Conservation (phyloP, 2,797 vertebrate genomes). For the Pygocentrus nattereri region DNA sequence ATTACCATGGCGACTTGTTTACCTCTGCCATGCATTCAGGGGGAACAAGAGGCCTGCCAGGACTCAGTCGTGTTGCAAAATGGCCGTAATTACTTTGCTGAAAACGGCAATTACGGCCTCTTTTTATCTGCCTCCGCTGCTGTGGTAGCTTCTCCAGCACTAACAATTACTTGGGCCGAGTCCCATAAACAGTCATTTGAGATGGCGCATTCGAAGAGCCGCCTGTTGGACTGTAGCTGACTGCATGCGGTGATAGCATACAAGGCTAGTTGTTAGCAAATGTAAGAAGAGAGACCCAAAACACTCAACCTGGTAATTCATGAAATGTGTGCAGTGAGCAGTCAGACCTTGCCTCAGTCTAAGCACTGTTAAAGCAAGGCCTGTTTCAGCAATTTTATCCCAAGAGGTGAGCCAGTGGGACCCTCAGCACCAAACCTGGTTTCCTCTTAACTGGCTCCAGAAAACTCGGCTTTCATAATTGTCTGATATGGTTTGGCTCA, state of each 20-base stretch:
- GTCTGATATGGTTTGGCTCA: slow-evolving; percentile 28
- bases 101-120: slow-evolving; percentile 75
- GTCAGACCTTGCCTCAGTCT: too few relatives aligned
- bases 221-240: slow-evolving; percentile 22
- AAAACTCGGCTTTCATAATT: slow-evolving; percentile 15
- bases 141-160: slow-evolving; percentile 52
- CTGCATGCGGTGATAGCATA: background rate
- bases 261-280: background rate
- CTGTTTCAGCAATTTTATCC: slow-evolving; percentile 11
- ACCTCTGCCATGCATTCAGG: slow-evolving; percentile 51
- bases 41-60: slow-evolving; percentile 64
- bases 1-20: slow-evolving; percentile 58
- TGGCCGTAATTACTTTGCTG: slow-evolving; percentile 75
- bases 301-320: slow-evolving; percentile 1
- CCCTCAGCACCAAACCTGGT: slow-evolving; percentile 22
- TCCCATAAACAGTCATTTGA: slow-evolving; percentile 64
- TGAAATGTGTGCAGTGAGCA: background rate
- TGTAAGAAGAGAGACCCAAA: background rate
- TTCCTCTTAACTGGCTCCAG: slow-evolving; percentile 22
- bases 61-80: slow-evolving; percentile 59
- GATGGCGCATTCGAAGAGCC: slow-evolving; percentile 38
- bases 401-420: slow-evolving; percentile 6
- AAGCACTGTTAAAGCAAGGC: background rate
- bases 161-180: slow-evolving; percentile 58
- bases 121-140: slow-evolving; percentile 58